Evolutionary conservation across 2,797 vertebrate species (phyloP).

Genomic region (Myioborus melanocephalus): DNA sequence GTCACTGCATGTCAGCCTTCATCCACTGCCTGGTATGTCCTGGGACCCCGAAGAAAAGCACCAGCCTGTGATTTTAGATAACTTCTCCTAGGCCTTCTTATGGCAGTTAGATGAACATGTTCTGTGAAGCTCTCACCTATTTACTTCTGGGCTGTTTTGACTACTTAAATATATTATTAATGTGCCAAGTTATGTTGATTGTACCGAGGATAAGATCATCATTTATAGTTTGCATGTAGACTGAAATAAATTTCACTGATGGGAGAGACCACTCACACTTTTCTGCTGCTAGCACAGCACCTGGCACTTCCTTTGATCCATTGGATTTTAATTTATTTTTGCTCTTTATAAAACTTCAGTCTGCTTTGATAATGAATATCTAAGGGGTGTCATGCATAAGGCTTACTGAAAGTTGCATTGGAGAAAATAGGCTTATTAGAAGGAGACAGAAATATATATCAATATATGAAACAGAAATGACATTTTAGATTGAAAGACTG

Average conservation of each 20-base stretch:
- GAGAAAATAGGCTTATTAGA: slow-evolving; percentile 54
- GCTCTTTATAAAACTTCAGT: slow-evolving; percentile 44
- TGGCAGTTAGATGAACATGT: not conserved
- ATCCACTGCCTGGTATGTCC: not conserved
- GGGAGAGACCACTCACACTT: slow-evolving; percentile 10
- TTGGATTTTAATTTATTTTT: slow-evolving; percentile 69
- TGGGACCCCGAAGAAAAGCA: not conserved
- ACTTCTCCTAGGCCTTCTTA: not conserved
- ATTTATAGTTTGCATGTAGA: slow-evolving; percentile 32
- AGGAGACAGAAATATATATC: not conserved
- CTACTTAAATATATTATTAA: slow-evolving; percentile 43
- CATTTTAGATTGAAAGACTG: not conserved
- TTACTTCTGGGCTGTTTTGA: slow-evolving; percentile 12
- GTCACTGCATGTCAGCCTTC: not conserved
- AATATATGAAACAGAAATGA: slow-evolving; percentile 9
- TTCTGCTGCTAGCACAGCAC: slow-evolving; percentile 2
- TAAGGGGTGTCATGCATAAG: slow-evolving; percentile 45
- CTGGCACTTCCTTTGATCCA: slow-evolving; percentile 55
- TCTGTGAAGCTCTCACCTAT: slow-evolving; percentile 29
- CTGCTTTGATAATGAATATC: slow-evolving; percentile 62
- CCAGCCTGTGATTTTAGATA: not conserved
- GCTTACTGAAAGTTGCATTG: slow-evolving; percentile 28
- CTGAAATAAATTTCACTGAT: slow-evolving; percentile 46
- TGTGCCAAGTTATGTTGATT: slow-evolving; percentile 24
- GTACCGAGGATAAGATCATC: slow-evolving; percentile 15